phyloP scores from a whole-genome alignment of 2,888 invertebrate genomes.

The Dastarcus helophoroides region DNA sequence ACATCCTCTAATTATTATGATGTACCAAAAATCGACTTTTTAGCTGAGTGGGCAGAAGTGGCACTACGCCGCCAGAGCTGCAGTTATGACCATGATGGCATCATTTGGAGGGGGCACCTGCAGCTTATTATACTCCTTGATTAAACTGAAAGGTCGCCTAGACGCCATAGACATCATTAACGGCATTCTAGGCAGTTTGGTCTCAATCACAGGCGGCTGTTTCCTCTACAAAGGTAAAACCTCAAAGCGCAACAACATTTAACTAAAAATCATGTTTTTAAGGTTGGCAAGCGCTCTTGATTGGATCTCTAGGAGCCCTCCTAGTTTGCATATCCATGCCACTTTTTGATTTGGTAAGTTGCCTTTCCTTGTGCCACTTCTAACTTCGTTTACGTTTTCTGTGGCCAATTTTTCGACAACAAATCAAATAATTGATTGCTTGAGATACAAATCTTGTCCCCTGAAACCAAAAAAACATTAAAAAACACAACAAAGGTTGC shows the following conservation, averaged over 20 bases:
- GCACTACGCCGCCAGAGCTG: slow-evolving; percentile 84
- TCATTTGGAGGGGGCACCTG: slow-evolving; percentile 81
- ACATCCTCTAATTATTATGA: too few relatives aligned
- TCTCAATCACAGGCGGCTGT: slow-evolving; percentile 81
- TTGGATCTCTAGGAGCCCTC: slow-evolving; percentile 69
- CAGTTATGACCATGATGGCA: slow-evolving; percentile 82
- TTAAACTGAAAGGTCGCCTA: slow-evolving; percentile 56
- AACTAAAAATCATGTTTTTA: slow-evolving; percentile 12
- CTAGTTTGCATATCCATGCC: slow-evolving; percentile 62
- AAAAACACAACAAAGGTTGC: too few relatives aligned
- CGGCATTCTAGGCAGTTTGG: slow-evolving; percentile 76
- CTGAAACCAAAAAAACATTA: too few relatives aligned
- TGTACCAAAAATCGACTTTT: not conserved
- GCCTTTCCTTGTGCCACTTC: too few relatives aligned
- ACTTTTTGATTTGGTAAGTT: slow-evolving; percentile 53
- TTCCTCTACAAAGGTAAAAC: slow-evolving; percentile 55
- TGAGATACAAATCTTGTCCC: too few relatives aligned
- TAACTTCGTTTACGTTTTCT: too few relatives aligned
- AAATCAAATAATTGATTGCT: too few relatives aligned
- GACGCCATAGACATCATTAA: slow-evolving; percentile 82
- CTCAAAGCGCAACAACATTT: too few relatives aligned
- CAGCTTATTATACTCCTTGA: slow-evolving; percentile 52
- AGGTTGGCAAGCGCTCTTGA: slow-evolving; percentile 76
- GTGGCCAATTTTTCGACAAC: too few relatives aligned
- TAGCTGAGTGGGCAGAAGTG: slow-evolving; percentile 71